These are phyloP conservation scores for Sesia bembeciformis DNA, from an alignment of 2,888 invertebrate species.

Conservation along the genomic window DNA sequence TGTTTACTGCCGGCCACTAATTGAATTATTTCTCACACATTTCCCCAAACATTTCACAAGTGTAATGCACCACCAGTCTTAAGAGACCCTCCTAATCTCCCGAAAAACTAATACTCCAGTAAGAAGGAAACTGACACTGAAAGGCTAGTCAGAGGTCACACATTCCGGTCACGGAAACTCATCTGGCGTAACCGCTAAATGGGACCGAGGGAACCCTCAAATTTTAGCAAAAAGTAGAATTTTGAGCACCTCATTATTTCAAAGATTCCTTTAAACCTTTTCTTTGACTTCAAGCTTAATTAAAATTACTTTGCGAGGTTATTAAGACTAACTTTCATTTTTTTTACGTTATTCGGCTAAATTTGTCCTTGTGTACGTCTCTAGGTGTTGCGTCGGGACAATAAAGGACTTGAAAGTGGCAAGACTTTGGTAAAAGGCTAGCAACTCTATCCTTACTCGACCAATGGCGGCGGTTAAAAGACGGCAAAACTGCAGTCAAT, in stretches of 20 bases:
- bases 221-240: slow-evolving; percentile 24
- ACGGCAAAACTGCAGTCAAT: too few species aligned
- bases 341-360: too few species aligned
- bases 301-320: slow-evolving; percentile 23
- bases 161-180: slow-evolving; percentile 7
- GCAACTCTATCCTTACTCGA: too few species aligned
- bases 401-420: too few species aligned
- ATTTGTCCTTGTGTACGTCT: too few species aligned
- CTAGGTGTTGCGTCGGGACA: too few species aligned
- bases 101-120: not conserved
- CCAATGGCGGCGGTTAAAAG: too few species aligned
- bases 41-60: slow-evolving; percentile 4
- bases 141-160: slow-evolving; percentile 5
- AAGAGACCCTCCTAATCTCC: slow-evolving; percentile 4
- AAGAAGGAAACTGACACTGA: slow-evolving; percentile 1
- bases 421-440: too few species aligned
- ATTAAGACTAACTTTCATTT: not conserved
- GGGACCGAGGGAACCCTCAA: slow-evolving; percentile 16
- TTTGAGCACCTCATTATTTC: slow-evolving; percentile 39
- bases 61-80: slow-evolving; percentile 3
- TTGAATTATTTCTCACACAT: slow-evolving; percentile 2
- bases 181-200: slow-evolving; percentile 16
- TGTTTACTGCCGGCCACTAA: not conserved
- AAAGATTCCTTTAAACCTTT: slow-evolving; percentile 32
- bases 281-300: slow-evolving; percentile 24